phyloP scores from a whole-genome alignment of 2,888 invertebrate genomes.

The Ennomos erosarius region DNA sequence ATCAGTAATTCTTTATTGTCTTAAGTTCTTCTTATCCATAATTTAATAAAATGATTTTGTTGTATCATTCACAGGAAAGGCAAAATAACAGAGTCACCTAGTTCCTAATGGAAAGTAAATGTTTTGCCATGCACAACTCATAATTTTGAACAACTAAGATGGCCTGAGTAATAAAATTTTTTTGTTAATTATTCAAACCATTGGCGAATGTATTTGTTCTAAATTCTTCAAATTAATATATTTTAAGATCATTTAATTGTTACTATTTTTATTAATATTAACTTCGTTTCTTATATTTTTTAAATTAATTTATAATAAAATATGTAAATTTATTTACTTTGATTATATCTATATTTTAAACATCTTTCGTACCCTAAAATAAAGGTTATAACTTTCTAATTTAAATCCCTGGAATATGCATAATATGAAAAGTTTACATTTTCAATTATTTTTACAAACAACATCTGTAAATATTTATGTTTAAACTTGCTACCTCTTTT shows the following conservation, averaged over 20 bases:
- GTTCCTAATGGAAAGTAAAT: slow-evolving; percentile 43
- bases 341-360: slow-evolving; percentile 11
- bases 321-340: too few relatives aligned
- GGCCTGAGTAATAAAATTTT: slow-evolving; percentile 14
- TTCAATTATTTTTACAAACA: background rate
- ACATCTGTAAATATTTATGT: slow-evolving; percentile 1
- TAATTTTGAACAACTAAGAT: slow-evolving; percentile 13
- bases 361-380: slow-evolving; percentile 16
- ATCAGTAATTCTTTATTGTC: too few relatives aligned
- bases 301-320: too few relatives aligned
- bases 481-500: slow-evolving; percentile 35
- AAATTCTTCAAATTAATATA: background rate
- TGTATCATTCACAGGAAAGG: slow-evolving; percentile 16
- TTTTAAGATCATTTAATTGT: background rate
- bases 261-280: slow-evolving; percentile 1
- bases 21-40: background rate
- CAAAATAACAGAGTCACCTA: slow-evolving; percentile 54
- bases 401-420: background rate
- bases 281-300: background rate
- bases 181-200: background rate
- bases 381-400: background rate
- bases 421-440: background rate
- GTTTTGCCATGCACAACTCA: background rate
- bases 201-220: background rate
- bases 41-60: slow-evolving; percentile 8